Percentiles rank a stretch among this genome's conserved stretches.
Evolutionary conservation across 2,113 vertebrate genomes (phyloP).

Genomic region (Platichthys flesus): DNA sequence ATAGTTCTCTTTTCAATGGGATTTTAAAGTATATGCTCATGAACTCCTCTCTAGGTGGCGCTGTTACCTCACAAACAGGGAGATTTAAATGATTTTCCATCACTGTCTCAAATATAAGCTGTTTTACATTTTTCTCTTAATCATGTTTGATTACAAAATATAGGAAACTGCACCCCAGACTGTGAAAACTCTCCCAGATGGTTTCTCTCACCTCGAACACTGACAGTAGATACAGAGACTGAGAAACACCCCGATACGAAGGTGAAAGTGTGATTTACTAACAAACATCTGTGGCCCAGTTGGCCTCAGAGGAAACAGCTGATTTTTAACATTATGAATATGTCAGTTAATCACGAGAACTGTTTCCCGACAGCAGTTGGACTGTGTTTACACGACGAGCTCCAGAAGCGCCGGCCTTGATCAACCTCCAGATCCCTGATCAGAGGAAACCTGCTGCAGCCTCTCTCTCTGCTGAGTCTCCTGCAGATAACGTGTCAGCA

Average conservation of each 20-base stretch:
- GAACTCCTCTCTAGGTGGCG: constrained; percentile 67
- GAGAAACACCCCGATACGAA: constrained; percentile 8
- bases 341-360: constrained; percentile 38
- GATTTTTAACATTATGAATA: constrained; percentile 38
- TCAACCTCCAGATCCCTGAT: constrained; percentile 15
- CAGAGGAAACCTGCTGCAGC: neutral
- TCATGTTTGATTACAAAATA: constrained; percentile 22
- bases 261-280: neutral
- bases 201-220: neutral
- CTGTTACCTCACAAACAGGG: constrained; percentile 49
- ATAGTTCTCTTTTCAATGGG: too few species aligned
- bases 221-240: neutral
- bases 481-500: too few species aligned
- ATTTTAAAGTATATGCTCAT: too few species aligned
- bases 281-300: constrained; percentile 52
- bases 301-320: constrained; percentile 15
- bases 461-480: neutral
- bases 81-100: constrained; percentile 9
- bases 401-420: neutral
- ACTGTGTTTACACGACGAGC: neutral
- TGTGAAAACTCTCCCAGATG: constrained; percentile 62
- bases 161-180: neutral
- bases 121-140: constrained; percentile 11
- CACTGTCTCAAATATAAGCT: constrained; percentile 11
- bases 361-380: neutral